phyloP scores from a whole-genome alignment of 2,113 vertebrate genomes.

The Phaethornis superciliosus region DNA sequence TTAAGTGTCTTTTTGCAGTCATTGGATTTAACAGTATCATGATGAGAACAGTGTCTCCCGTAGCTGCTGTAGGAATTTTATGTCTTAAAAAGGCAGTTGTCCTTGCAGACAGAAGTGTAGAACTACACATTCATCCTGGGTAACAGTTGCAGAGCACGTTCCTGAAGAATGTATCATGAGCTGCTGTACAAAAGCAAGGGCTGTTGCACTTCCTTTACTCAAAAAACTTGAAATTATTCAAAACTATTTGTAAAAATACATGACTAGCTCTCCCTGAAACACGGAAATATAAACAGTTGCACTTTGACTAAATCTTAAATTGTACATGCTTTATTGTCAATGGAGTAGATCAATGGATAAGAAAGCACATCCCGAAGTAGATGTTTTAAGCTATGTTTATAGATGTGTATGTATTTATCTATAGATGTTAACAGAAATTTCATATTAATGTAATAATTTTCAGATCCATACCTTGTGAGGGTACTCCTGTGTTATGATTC shows the following conservation, averaged over 20 bases:
- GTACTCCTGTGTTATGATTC: not conserved
- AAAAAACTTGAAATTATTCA: not conserved
- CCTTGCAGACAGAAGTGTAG: not conserved
- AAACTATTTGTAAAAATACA: not conserved
- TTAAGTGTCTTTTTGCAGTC: not conserved
- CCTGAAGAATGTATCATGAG: not conserved
- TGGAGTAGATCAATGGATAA: not conserved
- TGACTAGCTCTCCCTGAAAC: not conserved
- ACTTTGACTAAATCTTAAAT: not conserved
- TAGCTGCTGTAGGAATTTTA: not conserved
- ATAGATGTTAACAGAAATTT: not conserved
- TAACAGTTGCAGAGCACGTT: not conserved
- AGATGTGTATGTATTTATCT: too few relatives aligned
- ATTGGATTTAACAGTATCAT: not conserved
- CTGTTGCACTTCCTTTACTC: not conserved
- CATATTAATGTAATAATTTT: not conserved
- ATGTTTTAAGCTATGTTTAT: not conserved
- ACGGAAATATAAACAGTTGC: not conserved
- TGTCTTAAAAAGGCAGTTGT: not conserved
- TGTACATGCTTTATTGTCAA: not conserved
- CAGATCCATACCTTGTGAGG: not conserved
- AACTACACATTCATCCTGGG: not conserved
- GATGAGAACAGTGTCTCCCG: not conserved
- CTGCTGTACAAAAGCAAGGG: not conserved
- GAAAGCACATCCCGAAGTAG: not conserved